A percentile compares a stretch with the other conserved stretches of the same genome.
Conservation (phyloP, 2,113 vertebrate species). For the human (Homo sapiens) region DNA sequence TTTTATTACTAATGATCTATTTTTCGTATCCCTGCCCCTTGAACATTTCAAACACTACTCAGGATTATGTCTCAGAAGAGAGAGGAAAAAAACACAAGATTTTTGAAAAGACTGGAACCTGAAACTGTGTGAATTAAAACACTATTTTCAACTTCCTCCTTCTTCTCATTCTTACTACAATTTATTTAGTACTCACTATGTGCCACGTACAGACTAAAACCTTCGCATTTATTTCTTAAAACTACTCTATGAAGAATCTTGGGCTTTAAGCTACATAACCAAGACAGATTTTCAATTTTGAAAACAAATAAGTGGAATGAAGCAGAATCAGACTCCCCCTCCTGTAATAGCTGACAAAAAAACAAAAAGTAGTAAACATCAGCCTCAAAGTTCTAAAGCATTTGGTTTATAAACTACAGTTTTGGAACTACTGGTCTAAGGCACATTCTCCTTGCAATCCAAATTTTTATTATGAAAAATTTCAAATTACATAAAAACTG, state of each 20-base stretch:
- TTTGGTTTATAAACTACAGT: background rate
- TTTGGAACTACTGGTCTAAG: background rate
- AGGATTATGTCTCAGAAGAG: slow-evolving; percentile 12
- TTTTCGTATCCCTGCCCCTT: slow-evolving; percentile 19
- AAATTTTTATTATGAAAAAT: slow-evolving; percentile 6
- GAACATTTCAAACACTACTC: slow-evolving; percentile 32
- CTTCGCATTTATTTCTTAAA: slow-evolving; percentile 3
- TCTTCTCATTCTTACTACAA: slow-evolving; percentile 30
- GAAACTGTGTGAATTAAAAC: slow-evolving; percentile 32
- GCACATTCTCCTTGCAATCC: background rate
- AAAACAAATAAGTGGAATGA: background rate
- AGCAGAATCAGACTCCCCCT: background rate
- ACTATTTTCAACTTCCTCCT: background rate
- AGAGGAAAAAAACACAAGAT: slow-evolving; percentile 25
- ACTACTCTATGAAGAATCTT: background rate
- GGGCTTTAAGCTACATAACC: background rate
- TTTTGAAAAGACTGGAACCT: background rate
- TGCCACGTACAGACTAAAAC: slow-evolving; percentile 19
- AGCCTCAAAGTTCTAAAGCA: slow-evolving; percentile 6
- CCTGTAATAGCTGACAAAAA: background rate
- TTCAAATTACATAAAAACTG: background rate
- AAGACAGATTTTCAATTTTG: background rate
- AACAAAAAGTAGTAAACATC: background rate
- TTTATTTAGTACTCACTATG: background rate
- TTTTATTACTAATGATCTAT: background rate